Conservation (phyloP, 2,113 vertebrate genomes). For the Limnothrissa miodon region DNA sequence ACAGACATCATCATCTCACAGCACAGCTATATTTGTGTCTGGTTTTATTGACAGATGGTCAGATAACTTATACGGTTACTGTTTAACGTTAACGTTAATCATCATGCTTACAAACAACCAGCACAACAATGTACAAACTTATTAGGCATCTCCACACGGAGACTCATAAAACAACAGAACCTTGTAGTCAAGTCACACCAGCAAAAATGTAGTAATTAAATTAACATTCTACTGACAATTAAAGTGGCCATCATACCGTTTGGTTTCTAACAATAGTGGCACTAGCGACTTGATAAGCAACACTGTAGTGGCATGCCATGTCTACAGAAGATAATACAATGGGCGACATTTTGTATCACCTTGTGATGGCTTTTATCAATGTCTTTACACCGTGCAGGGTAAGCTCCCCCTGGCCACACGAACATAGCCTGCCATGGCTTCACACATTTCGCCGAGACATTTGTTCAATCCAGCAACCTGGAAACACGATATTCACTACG, state of each 20-base stretch:
- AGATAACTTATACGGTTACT: no score
- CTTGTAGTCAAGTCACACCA: neutral
- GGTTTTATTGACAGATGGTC: no score
- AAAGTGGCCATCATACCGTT: neutral
- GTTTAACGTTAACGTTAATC: no score
- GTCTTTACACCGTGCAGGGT: neutral
- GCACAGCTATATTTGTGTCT: neutral
- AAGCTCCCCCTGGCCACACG: neutral
- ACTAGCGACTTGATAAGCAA: constrained; percentile 11
- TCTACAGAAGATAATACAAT: constrained; percentile 30
- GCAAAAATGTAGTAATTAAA: neutral
- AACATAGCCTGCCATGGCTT: neutral
- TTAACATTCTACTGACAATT: neutral
- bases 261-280: neutral
- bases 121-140: neutral
- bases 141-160: neutral
- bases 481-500: constrained; percentile 2
- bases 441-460: neutral
- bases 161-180: neutral
- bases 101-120: neutral
- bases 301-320: neutral
- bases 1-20: neutral
- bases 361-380: constrained; percentile 22
- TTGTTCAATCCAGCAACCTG: neutral
- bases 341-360: constrained; percentile 47